Evolutionary conservation across 2,888 invertebrate genomes (phyloP).

Genomic region (Bembecia ichneumoniformis): DNA sequence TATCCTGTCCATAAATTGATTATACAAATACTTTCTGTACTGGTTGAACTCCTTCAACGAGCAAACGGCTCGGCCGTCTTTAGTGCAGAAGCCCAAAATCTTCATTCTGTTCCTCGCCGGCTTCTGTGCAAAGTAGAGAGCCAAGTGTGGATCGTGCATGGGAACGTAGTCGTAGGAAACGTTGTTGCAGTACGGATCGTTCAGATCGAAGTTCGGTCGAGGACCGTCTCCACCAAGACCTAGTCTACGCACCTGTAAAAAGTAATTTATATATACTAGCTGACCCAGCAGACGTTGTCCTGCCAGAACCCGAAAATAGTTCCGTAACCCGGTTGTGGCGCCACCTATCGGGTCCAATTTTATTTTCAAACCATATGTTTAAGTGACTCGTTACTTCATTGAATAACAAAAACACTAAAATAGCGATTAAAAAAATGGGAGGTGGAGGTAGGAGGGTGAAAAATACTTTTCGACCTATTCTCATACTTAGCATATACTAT

Average conservation of each 20-base stretch:
- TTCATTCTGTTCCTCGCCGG: conserved; percentile 50
- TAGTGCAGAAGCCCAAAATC: conserved; percentile 69
- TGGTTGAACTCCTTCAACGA: conserved; percentile 76
- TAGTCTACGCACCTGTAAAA: conserved; percentile 44
- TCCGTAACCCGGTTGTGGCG: too few relatives aligned
- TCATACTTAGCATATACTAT: too few relatives aligned
- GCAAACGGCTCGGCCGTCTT: conserved; percentile 74
- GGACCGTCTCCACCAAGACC: conserved; percentile 40
- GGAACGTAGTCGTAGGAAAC: conserved; percentile 70
- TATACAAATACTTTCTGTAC: conserved; percentile 73
- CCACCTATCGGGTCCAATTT: too few relatives aligned
- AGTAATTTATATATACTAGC: background rate
- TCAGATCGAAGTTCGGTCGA: conserved; percentile 50
- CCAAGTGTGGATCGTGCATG: conserved; percentile 72
- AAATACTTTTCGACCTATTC: too few relatives aligned
- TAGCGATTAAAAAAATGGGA: too few relatives aligned
- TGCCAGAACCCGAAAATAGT: too few relatives aligned
- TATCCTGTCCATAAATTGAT: conserved; percentile 68
- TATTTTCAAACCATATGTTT: too few relatives aligned
- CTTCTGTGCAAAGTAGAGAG: conserved; percentile 60
- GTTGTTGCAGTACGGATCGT: conserved; percentile 60
- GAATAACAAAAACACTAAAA: too few relatives aligned
- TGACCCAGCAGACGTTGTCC: too few relatives aligned
- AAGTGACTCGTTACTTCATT: too few relatives aligned
- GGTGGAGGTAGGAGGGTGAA: too few relatives aligned